Evolutionary conservation across 2,113 vertebrate genomes (phyloP).

Genomic region (Pygathrix nemaeus): DNA sequence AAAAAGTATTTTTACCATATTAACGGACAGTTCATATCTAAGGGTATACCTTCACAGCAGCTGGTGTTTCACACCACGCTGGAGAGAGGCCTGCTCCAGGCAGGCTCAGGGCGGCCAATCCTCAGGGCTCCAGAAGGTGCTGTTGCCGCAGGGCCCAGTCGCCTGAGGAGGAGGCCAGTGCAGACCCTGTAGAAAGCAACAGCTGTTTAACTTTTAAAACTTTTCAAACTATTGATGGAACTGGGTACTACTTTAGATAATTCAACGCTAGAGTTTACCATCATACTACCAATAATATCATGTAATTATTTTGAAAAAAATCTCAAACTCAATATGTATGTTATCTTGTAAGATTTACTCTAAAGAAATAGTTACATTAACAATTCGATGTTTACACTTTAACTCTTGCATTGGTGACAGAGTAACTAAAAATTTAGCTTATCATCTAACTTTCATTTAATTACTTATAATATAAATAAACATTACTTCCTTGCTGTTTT

Average conservation of each 20-base stretch:
- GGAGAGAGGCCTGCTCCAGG: not conserved
- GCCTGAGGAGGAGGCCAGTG: not conserved
- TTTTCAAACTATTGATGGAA: not conserved
- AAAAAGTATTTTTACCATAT: not conserved
- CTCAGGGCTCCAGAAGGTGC: not conserved
- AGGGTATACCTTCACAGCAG: not conserved
- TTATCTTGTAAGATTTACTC: not conserved
- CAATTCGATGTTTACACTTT: conserved; percentile 17
- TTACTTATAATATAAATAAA: not conserved
- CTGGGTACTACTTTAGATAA: not conserved
- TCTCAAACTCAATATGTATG: not conserved
- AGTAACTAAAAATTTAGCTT: not conserved
- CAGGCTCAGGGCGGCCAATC: not conserved
- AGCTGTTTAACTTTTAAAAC: not conserved
- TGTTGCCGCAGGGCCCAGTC: not conserved
- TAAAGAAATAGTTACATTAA: not conserved
- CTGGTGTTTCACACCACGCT: not conserved
- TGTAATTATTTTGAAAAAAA: not conserved
- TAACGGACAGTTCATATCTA: not conserved
- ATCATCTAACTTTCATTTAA: not conserved
- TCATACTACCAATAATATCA: not conserved
- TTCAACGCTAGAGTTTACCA: not conserved
- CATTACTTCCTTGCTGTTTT: not conserved
- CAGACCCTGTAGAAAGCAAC: not conserved
- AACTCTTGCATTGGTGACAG: not conserved